Conservation (phyloP, 1,140 invertebrate species). For the Bombus affinis region DNA sequence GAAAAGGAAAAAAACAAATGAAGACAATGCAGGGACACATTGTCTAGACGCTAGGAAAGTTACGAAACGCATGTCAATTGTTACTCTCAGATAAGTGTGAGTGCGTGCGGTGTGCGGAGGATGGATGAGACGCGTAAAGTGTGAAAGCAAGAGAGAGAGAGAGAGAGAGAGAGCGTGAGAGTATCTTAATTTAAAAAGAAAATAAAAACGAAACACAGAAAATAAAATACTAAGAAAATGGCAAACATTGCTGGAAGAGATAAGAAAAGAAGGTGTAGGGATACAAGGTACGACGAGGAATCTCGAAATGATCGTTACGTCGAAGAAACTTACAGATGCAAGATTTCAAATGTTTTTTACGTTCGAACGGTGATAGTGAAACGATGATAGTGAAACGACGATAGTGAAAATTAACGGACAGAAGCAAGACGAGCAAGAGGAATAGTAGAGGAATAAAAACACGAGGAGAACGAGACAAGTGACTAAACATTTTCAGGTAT, state of each 20-base stretch:
- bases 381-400: constrained; percentile 25
- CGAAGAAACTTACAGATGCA: not conserved
- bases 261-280: not conserved
- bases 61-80: constrained; percentile 80
- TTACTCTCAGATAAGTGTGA: constrained; percentile 75
- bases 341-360: not conserved
- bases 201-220: not conserved
- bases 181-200: constrained; percentile 35
- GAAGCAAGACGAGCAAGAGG: constrained; percentile 19
- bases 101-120: constrained; percentile 59
- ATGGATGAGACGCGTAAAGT: constrained; percentile 26
- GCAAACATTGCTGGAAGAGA: not conserved
- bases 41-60: constrained; percentile 77
- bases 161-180: constrained; percentile 2
- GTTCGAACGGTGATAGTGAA: constrained; percentile 22
- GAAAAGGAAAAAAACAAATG: not conserved
- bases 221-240: not conserved
- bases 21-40: constrained; percentile 54
- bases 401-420: constrained; percentile 1
- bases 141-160: constrained; percentile 18
- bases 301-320: constrained; percentile 12
- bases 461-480: constrained; percentile 26
- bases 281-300: not conserved
- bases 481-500: constrained; percentile 69
- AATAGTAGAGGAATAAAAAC: not conserved